phyloP scores from a whole-genome alignment of 1,140 invertebrate species.

The Araneus ventricosus region DNA sequence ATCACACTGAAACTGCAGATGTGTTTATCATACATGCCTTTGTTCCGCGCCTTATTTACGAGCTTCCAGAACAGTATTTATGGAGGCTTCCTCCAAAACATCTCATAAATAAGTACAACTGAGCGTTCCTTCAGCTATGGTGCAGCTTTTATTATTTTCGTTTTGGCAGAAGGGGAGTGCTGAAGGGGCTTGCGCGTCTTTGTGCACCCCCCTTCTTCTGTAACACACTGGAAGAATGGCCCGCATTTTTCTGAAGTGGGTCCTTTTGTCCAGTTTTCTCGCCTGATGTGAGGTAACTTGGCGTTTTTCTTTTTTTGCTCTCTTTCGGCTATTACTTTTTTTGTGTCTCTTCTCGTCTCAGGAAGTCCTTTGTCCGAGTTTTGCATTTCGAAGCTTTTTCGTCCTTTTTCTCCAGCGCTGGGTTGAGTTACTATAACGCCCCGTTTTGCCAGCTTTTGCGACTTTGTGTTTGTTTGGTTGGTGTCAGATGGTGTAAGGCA shows the following conservation, averaged over 20 bases:
- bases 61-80: conserved; percentile 22
- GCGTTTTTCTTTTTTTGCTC: conserved; percentile 2
- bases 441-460: background rate
- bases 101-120: conserved; percentile 51
- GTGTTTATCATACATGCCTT: conserved; percentile 27
- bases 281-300: conserved; percentile 55
- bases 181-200: background rate
- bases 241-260: conserved; percentile 63
- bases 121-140: background rate
- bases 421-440: background rate
- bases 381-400: conserved; percentile 32
- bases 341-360: conserved; percentile 26
- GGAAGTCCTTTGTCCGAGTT: conserved; percentile 58
- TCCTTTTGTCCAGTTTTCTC: conserved; percentile 50
- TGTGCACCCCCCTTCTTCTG: background rate
- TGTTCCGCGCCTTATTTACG: conserved; percentile 57
- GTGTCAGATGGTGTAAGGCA: too few relatives aligned
- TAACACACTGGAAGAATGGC: conserved; percentile 10
- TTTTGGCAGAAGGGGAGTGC: background rate
- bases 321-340: conserved; percentile 40
- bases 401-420: background rate
- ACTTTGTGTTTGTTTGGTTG: too few relatives aligned
- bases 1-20: conserved; percentile 23
- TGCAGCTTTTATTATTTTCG: background rate
- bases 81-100: conserved; percentile 47